phyloP scores from a whole-genome alignment of 2,797 vertebrate genomes.

The Pseudopleuronectes americanus region DNA sequence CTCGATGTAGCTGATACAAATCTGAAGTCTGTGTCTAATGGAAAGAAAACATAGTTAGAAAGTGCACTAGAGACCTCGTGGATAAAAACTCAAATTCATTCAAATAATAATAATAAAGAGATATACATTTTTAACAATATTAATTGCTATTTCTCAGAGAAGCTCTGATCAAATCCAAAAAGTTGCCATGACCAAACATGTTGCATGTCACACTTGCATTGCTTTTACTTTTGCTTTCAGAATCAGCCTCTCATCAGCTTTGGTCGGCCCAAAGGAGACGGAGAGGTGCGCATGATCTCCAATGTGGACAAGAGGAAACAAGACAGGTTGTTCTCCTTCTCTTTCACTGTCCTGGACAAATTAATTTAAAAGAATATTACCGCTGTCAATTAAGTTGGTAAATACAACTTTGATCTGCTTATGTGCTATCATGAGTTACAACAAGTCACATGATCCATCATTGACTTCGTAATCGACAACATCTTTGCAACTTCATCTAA shows the following conservation, averaged over 20 bases:
- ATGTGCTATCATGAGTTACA: too few species aligned
- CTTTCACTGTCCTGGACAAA: background rate
- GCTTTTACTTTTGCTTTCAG: slow-evolving; percentile 70
- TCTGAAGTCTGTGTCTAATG: too few species aligned
- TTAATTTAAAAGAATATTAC: background rate
- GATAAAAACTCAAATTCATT: background rate
- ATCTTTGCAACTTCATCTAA: background rate
- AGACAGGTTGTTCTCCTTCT: slow-evolving; percentile 86
- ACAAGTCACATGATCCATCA: too few species aligned
- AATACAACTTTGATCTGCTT: background rate
- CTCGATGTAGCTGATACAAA: background rate
- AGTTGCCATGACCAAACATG: too few species aligned
- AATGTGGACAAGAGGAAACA: slow-evolving; percentile 92
- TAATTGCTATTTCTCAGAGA: background rate
- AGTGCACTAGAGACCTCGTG: too few species aligned
- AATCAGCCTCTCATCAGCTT: slow-evolving; percentile 89
- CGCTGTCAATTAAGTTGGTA: background rate
- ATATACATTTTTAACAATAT: background rate
- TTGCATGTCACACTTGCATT: background rate
- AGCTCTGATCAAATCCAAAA: background rate
- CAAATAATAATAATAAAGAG: background rate
- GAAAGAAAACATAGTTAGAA: too few species aligned
- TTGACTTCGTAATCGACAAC: too few species aligned
- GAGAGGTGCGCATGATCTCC: slow-evolving; percentile 89
- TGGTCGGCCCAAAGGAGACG: slow-evolving; percentile 93